Evolutionary conservation across 2,113 vertebrate species (phyloP).

Genomic region (Esox niger): DNA sequence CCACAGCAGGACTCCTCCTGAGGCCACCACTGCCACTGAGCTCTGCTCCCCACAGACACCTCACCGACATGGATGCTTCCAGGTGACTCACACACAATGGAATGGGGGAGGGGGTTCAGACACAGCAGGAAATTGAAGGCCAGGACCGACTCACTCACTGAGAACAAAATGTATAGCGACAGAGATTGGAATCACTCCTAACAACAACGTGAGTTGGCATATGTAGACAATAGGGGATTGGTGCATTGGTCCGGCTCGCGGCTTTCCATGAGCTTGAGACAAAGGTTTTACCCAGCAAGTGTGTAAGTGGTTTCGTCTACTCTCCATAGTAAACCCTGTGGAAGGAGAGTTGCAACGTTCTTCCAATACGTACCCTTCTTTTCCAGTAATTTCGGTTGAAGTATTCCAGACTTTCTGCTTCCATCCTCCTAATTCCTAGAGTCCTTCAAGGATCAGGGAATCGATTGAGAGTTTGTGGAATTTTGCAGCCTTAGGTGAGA

Average conservation of each 20-base stretch:
- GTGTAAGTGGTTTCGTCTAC: too few species aligned
- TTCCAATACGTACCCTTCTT: too few species aligned
- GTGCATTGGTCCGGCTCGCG: too few species aligned
- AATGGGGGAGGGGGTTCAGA: slow-evolving; percentile 25
- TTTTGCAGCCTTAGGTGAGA: too few species aligned
- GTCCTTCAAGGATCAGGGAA: too few species aligned
- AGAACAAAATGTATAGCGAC: background rate
- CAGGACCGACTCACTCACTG: background rate
- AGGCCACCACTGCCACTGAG: slow-evolving; percentile 54
- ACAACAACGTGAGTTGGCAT: background rate
- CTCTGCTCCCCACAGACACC: slow-evolving; percentile 47
- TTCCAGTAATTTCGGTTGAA: too few species aligned
- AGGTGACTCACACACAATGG: slow-evolving; percentile 62
- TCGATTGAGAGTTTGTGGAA: too few species aligned
- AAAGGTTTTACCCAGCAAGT: background rate
- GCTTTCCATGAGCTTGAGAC: too few species aligned
- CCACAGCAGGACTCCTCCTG: slow-evolving; percentile 21
- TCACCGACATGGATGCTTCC: slow-evolving; percentile 41
- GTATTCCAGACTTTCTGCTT: too few species aligned
- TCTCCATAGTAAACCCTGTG: too few species aligned
- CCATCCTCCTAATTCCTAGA: too few species aligned
- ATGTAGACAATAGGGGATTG: background rate
- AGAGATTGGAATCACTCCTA: background rate
- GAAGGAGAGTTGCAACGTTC: too few species aligned
- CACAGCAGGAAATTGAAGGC: slow-evolving; percentile 2